Evolutionary conservation across 2,113 vertebrate species (phyloP).

Genomic region (Bufo gargarizans): DNA sequence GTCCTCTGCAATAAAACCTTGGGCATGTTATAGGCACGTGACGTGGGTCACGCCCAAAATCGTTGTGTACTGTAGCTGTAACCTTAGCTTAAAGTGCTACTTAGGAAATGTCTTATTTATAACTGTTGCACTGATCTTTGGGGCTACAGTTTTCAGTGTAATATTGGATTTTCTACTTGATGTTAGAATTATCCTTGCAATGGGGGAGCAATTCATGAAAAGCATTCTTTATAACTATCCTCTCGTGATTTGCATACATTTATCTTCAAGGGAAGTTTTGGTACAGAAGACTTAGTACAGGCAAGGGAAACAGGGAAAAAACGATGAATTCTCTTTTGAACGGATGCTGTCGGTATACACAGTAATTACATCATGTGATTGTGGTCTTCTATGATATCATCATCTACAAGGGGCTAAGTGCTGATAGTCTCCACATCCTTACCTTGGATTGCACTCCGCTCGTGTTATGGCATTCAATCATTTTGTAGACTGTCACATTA

Average conservation of each 20-base stretch:
- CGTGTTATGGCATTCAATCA: slow-evolving; percentile 58
- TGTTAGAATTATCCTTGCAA: background rate
- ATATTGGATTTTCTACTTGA: no score
- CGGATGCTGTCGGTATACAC: background rate
- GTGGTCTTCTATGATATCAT: background rate
- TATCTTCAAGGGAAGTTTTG: background rate
- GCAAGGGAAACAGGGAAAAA: background rate
- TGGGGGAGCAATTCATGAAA: background rate
- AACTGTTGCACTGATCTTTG: background rate
- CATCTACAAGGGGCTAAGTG: slow-evolving; percentile 26
- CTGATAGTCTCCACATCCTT: slow-evolving; percentile 56
- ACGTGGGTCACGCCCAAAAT: no score
- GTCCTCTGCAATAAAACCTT: no score
- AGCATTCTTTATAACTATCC: slow-evolving; percentile 1
- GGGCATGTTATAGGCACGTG: no score
- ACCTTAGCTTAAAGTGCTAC: background rate
- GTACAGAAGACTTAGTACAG: background rate
- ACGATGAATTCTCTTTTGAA: slow-evolving; percentile 37
- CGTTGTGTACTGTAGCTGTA: no score
- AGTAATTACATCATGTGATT: slow-evolving; percentile 21
- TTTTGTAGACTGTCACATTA: slow-evolving; percentile 41
- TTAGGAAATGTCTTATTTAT: background rate
- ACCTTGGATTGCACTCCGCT: slow-evolving; percentile 62
- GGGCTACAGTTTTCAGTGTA: background rate
- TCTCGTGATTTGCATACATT: background rate